Conservation (phyloP, 2,888 invertebrate species). For the Drosophila melanosoma region DNA sequence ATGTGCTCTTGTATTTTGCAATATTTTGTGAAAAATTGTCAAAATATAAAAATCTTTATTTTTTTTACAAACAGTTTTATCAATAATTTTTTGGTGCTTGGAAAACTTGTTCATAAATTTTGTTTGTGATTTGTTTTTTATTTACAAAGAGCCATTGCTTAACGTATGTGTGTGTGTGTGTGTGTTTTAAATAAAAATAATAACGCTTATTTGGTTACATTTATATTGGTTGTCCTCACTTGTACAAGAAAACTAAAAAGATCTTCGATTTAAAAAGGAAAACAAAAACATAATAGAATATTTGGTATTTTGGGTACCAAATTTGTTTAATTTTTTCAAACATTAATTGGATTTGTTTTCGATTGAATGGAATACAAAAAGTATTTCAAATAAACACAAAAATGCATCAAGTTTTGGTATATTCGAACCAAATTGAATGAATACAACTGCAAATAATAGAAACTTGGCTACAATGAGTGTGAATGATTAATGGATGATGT, state of each 20-base stretch:
- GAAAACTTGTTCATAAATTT: background rate
- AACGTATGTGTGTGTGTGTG: background rate
- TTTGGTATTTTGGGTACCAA: background rate
- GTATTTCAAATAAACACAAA: background rate
- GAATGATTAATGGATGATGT: slow-evolving; percentile 5
- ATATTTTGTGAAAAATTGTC: background rate
- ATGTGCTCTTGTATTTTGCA: background rate
- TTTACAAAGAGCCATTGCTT: slow-evolving; percentile 1
- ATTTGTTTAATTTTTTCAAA: background rate
- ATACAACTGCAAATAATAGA: slow-evolving; percentile 4
- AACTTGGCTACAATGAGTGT: slow-evolving; percentile 13
- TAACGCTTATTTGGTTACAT: background rate
- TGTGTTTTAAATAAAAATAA: background rate
- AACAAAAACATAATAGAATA: background rate
- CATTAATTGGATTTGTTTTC: background rate
- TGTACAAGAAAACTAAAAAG: background rate
- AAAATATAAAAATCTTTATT: background rate
- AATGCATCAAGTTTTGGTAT: slow-evolving; percentile 1
- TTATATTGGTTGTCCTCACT: background rate
- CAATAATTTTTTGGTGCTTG: background rate
- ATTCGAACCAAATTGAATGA: background rate
- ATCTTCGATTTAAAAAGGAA: background rate
- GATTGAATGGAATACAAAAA: background rate
- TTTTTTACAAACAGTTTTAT: background rate
- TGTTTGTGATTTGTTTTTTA: background rate